A percentile compares a stretch with the other conserved stretches of the same genome.
These are phyloP conservation scores for Aspidoscelis tigris DNA, from an alignment of 2,113 vertebrate genomes.

Conservation along the genomic window DNA sequence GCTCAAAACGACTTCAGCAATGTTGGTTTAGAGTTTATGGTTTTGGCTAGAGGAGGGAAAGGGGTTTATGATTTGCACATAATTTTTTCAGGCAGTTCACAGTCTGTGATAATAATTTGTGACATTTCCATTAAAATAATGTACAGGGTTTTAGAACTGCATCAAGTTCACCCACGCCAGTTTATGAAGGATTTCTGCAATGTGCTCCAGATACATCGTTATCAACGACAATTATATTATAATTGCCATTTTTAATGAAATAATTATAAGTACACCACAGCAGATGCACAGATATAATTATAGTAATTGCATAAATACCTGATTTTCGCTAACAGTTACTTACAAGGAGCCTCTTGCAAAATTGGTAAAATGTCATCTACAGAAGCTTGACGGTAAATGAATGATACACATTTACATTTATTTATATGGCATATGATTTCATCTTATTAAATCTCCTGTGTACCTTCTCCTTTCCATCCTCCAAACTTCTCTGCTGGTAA, in stretches of 20 bases:
- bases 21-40: neutral
- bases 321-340: conserved; percentile 67
- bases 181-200: conserved; percentile 72
- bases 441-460: neutral
- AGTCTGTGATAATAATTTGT: conserved; percentile 66
- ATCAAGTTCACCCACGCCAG: conserved; percentile 62
- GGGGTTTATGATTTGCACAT: neutral
- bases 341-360: conserved; percentile 68
- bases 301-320: conserved; percentile 75
- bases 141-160: conserved; percentile 63
- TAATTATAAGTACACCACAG: conserved; percentile 69
- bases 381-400: conserved; percentile 60
- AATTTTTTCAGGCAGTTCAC: conserved; percentile 61
- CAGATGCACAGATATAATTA: conserved; percentile 72
- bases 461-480: neutral
- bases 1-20: conserved; percentile 60
- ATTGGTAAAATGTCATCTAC: conserved; percentile 63
- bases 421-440: conserved; percentile 12
- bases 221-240: conserved; percentile 71
- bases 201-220: conserved; percentile 68
- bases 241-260: conserved; percentile 72
- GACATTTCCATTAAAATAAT: conserved; percentile 73
- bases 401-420: conserved; percentile 57
- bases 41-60: conserved; percentile 30
- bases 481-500: neutral